Base-by-base conservation (phyloP, 2,113 vertebrate genomes). In the Thymallus thymallus region DNA sequence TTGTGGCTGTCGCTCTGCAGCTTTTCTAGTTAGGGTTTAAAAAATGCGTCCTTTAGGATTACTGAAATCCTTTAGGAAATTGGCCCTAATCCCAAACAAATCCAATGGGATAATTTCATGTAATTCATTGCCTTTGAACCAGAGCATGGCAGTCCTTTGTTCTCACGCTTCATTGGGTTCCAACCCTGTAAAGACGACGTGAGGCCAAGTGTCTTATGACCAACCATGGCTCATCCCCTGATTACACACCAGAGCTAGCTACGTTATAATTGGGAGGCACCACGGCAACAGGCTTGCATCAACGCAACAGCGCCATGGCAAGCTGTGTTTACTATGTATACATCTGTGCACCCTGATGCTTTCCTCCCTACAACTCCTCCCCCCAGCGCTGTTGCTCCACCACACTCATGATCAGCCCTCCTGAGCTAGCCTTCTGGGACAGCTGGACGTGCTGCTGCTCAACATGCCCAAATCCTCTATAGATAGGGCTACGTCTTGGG, bases 71-170 rank as follows among this genome's bases (percentile, higher is more conserved):
- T 79, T 73, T 69, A 70, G 81, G 79, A 88, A 90, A 89, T 76
- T 87, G 84, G 83, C 78, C 4, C 81, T 87, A 88, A 90, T 86
- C 84, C 84, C 78, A 77, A 82, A 78, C 66, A 86, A 85, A 91
- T 83, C 77, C 79, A 69, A 66, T 1, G 58, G 72, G 83, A 82
- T 69, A 46, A 73, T 72, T 64, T 75, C 62, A 56, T 7, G 62
- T 32, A 20, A 81, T 62, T 82, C 45, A 35, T 72, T 20, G 79
- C 61, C 72, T 80, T 79, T 87, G 73, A 81, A 85, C 72, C 74
- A 45, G 71, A 1, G 1, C 48, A 65, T 51, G 41, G 75, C 51
- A 77, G 73, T 77, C 71, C 72, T 69, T 72, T 84, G 79, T 82
- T 81, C 71, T 83, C 76, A 68, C 23, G 45, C 80, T 61, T 82